phyloP scores from a whole-genome alignment of 2,888 invertebrate species.

The Adineta ricciae region DNA sequence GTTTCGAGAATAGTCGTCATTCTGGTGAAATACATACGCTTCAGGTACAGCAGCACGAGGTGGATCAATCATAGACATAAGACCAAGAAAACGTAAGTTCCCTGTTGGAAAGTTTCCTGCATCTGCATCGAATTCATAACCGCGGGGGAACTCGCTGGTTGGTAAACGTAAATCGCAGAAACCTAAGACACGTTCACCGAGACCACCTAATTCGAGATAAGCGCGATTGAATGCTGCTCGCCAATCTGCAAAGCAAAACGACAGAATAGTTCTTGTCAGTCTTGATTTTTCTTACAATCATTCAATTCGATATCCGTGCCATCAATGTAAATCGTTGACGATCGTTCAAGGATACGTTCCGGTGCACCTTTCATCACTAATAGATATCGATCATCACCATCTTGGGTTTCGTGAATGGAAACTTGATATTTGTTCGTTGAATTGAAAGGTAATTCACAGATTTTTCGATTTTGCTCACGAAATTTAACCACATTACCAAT shows the following conservation, averaged over 20 bases:
- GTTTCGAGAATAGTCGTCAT: not conserved
- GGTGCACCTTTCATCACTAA: constrained; percentile 82
- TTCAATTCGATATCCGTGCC: constrained; percentile 80
- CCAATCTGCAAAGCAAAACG: constrained; percentile 56
- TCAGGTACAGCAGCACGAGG: constrained; percentile 92
- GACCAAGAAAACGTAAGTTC: constrained; percentile 72
- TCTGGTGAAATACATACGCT: constrained; percentile 54
- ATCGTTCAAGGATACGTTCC: constrained; percentile 80
- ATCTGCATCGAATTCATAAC: constrained; percentile 71
- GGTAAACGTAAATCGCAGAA: constrained; percentile 88
- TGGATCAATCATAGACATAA: constrained; percentile 97
- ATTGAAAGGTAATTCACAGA: constrained; percentile 53
- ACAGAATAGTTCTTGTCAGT: not conserved
- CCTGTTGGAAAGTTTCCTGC: constrained; percentile 70
- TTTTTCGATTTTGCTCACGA: constrained; percentile 45
- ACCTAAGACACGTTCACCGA: constrained; percentile 74
- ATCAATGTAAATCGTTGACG: constrained; percentile 77
- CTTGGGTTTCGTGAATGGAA: constrained; percentile 80
- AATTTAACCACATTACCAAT: constrained; percentile 43
- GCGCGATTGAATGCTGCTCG: constrained; percentile 88
- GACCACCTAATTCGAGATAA: constrained; percentile 68
- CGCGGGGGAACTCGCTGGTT: constrained; percentile 77
- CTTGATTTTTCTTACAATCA: constrained; percentile 54
- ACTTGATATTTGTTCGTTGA: constrained; percentile 53
- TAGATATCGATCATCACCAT: constrained; percentile 68